Evolutionary conservation across 2,797 vertebrate genomes (phyloP), one percentile per base, ranked within the genome.

Genomic region (Pseudochirops corinnae): DNA sequence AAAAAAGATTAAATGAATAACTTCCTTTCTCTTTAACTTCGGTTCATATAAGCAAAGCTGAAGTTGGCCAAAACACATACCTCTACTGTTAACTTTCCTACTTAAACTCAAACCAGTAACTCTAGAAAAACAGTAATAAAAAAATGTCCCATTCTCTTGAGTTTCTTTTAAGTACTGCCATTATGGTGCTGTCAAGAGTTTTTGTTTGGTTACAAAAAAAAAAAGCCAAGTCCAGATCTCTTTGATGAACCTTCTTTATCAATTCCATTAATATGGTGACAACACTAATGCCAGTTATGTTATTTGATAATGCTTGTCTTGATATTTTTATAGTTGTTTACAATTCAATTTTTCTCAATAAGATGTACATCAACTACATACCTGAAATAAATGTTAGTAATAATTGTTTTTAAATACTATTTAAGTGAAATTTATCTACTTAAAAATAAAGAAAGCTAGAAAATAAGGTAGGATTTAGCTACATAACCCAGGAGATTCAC

Each of bases 311-410:
- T 98, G 99, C 99, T 99, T 99, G 98, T 98, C 98, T 99, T 98
- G 97, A 98, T 99, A 99, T 99, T 99, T 99, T 99, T 99, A 99
- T 99, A 99, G 99, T 99, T 99, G 99, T 99, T 99, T 99, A 99
- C 99, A 98, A 96, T 98, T 98, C 96, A 98, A 95, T 99, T 99
- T 99, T 99, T 99, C 99, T 99, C 99, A 99, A 97, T 98, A 99
- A 99, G 99, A 99, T 99, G 99, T 99, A 99, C 99, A 99, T 99
- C 99, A 98, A 99, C 99, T 99, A 99, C 99, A 99, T 99, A 99
- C 99, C 98, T 98, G 98, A 99, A 99, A 99, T 99, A 99, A 99
- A 99, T 99, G 98, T 99, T 96, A 99, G 98, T 98, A 98, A 96
- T 98, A 98, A 97, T 97, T n/a, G 14, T 67, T 67, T 67, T 62